phyloP scores from a whole-genome alignment of 2,113 vertebrate species.

The Lipophrys pholis region DNA sequence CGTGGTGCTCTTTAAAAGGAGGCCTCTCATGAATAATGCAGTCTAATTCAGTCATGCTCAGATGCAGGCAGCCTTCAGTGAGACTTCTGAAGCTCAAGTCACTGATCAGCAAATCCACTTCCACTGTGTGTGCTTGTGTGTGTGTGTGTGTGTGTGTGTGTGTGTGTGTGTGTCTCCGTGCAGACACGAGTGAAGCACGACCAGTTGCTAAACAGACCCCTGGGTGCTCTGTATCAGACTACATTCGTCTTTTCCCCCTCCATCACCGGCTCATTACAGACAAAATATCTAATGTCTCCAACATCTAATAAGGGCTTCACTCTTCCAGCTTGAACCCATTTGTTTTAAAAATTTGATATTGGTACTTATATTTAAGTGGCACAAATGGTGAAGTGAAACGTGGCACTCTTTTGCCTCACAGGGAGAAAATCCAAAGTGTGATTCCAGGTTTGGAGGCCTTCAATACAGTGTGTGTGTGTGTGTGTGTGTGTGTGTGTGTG shows the following conservation, averaged over 20 bases:
- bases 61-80: constrained; percentile 15
- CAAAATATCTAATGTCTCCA: no score
- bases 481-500: no score
- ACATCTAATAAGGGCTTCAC: no score
- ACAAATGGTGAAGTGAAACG: no score
- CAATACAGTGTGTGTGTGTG: no score
- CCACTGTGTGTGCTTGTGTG: background rate
- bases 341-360: no score
- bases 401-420: no score
- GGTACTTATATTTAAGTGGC: no score
- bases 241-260: background rate
- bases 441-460: no score
- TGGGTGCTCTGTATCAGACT: background rate
- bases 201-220: constrained; percentile 38
- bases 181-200: constrained; percentile 23
- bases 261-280: background rate
- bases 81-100: constrained; percentile 29
- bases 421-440: no score
- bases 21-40: constrained; percentile 77
- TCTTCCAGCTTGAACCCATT: no score
- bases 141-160: background rate
- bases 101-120: constrained; percentile 50
- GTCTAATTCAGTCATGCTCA: constrained; percentile 36
- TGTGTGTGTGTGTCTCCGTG: background rate
- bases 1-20: constrained; percentile 57